Evolutionary conservation across 1,140 invertebrate species (phyloP).

Genomic region (Drosophila pallidifrons): DNA sequence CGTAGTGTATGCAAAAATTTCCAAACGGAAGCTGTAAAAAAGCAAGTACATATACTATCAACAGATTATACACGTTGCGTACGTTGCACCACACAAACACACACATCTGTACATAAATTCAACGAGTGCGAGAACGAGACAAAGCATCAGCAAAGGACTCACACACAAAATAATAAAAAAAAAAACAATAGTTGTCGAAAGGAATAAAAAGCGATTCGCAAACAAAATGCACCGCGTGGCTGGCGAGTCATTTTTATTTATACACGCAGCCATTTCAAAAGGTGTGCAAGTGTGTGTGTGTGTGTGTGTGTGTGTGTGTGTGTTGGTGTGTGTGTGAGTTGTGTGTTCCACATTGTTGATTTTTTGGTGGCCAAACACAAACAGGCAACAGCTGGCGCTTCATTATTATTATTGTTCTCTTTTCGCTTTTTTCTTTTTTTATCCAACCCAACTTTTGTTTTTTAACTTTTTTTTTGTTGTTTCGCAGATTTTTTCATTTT

Average conservation of each 20-base stretch:
- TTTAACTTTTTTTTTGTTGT: slow-evolving; percentile 1
- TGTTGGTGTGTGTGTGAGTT: slow-evolving; percentile 9
- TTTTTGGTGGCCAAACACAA: slow-evolving; percentile 80
- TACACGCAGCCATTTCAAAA: slow-evolving; percentile 34
- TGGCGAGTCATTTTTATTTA: slow-evolving; percentile 64
- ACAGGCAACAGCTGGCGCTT: slow-evolving; percentile 67
- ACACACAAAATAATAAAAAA: slow-evolving; percentile 3
- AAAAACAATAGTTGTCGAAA: slow-evolving; percentile 47
- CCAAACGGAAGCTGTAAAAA: slow-evolving; percentile 74
- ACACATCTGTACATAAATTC: slow-evolving; percentile 16
- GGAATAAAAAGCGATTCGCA: slow-evolving; percentile 37
- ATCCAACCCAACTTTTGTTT: slow-evolving; percentile 9
- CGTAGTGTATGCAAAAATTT: slow-evolving; percentile 54
- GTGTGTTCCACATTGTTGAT: slow-evolving; percentile 65
- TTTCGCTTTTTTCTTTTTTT: slow-evolving; percentile 31
- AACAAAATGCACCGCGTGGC: slow-evolving; percentile 52
- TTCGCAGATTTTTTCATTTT: slow-evolving; percentile 7
- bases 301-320: neutral
- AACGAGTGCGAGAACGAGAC: neutral
- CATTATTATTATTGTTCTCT: slow-evolving; percentile 59
- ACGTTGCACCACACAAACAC: neutral
- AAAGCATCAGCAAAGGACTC: slow-evolving; percentile 24
- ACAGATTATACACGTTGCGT: slow-evolving; percentile 35
- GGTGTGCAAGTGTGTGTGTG: slow-evolving; percentile 13
- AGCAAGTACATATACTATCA: slow-evolving; percentile 58